These are phyloP conservation scores for Pyxicephalus adspersus DNA, from an alignment of 2,113 vertebrate genomes.

Conservation along the genomic window DNA sequence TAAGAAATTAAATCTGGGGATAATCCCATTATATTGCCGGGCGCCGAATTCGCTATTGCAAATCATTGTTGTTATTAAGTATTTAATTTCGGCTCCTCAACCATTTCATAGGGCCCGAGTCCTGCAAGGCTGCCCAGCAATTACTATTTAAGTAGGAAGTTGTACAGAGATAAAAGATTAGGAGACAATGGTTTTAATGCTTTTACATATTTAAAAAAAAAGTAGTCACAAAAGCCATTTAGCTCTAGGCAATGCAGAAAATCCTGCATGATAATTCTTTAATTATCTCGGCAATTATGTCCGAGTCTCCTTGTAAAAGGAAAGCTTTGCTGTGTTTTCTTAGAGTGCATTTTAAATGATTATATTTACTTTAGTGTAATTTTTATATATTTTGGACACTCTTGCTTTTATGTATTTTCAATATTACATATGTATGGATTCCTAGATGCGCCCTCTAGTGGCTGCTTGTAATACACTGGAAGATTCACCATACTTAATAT, in stretches of 20 bases:
- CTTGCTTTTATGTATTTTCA: too few species aligned
- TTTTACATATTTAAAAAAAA: neutral
- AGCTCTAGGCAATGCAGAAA: neutral
- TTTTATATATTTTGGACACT: too few species aligned
- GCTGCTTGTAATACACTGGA: too few species aligned
- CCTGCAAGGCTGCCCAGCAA: neutral
- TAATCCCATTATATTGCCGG: constrained; percentile 2
- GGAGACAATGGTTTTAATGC: neutral
- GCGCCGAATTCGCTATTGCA: neutral
- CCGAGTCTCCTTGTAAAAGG: neutral
- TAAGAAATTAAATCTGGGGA: neutral
- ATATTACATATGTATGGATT: too few species aligned
- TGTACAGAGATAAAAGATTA: neutral
- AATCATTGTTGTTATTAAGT: neutral
- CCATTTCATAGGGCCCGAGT: neutral
- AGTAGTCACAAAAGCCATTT: neutral
- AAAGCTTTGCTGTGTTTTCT: neutral
- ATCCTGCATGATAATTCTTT: neutral
- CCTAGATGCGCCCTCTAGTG: too few species aligned
- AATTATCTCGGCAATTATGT: neutral
- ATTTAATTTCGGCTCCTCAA: constrained; percentile 3
- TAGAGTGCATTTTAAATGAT: too few species aligned
- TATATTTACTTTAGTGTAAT: too few species aligned
- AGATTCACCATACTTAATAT: too few species aligned
- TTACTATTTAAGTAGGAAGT: neutral